phyloP scores from a whole-genome alignment of 2,888 invertebrate species.

The Rotaria sp. region DNA sequence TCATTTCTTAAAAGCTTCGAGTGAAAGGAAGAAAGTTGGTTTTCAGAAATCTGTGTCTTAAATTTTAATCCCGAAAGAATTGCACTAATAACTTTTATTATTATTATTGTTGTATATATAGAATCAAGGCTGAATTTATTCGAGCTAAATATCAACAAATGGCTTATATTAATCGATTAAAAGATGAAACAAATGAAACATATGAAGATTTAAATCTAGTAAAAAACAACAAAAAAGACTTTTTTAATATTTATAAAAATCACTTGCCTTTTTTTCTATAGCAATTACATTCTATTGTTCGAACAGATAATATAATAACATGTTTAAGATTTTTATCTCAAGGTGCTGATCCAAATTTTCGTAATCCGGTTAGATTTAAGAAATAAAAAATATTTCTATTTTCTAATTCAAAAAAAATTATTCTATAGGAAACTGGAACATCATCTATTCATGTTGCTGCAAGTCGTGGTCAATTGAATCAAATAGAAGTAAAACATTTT shows the following conservation, averaged over 20 bases:
- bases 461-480: conserved; percentile 78
- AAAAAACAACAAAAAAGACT: neutral
- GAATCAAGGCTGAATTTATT: conserved; percentile 66
- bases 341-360: conserved; percentile 89
- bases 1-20: no score
- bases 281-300: conserved; percentile 85
- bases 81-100: no score
- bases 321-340: conserved; percentile 82
- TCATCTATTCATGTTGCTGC: conserved; percentile 88
- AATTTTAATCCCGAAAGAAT: no score
- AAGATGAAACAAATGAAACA: conserved; percentile 41
- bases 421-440: conserved; percentile 67
- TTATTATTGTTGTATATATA: neutral
- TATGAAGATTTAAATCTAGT: conserved; percentile 71
- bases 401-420: no score
- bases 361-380: conserved; percentile 29
- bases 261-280: conserved; percentile 44
- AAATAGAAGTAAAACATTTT: conserved; percentile 66
- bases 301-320: conserved; percentile 85
- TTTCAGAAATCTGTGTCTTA: no score
- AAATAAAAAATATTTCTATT: no score
- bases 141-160: conserved; percentile 81
- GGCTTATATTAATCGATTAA: conserved; percentile 62
- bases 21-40: no score
- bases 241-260: neutral